phyloP scores from a whole-genome alignment of 2,113 vertebrate species.

The Eudyptes chrysolophus region DNA sequence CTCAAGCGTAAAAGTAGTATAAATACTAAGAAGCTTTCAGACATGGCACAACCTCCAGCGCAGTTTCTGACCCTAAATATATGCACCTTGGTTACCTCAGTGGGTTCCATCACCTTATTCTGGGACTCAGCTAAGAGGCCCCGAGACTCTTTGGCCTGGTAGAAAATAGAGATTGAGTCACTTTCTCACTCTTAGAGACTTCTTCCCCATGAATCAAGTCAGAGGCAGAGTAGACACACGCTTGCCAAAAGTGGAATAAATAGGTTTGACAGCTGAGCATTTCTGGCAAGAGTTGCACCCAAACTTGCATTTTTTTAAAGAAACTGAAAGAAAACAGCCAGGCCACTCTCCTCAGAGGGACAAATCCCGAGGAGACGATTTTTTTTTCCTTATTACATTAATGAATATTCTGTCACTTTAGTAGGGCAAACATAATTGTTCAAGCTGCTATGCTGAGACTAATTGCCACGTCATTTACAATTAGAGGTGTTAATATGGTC shows the following conservation, averaged over 20 bases:
- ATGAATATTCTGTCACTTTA: slow-evolving; percentile 43
- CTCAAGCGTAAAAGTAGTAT: neutral
- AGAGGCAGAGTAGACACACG: neutral
- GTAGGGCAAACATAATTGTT: slow-evolving; percentile 6
- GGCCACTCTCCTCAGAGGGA: neutral
- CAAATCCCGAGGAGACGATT: neutral
- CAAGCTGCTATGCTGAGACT: neutral
- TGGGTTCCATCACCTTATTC: neutral
- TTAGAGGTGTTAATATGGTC: slow-evolving; percentile 20
- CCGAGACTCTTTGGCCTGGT: neutral
- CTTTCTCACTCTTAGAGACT: neutral
- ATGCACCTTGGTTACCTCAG: neutral
- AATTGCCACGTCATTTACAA: slow-evolving; percentile 32
- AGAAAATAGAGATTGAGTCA: neutral
- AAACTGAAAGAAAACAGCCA: neutral
- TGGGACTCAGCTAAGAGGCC: neutral
- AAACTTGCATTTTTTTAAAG: neutral
- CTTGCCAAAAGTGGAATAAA: neutral
- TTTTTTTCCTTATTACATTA: neutral
- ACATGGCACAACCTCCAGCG: neutral
- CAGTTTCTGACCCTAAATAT: neutral
- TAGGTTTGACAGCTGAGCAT: neutral
- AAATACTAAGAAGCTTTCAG: neutral
- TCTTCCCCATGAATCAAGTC: neutral
- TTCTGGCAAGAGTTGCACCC: neutral